phyloP scores from a whole-genome alignment of 2,113 vertebrate genomes.

The Pygoscelis adeliae region DNA sequence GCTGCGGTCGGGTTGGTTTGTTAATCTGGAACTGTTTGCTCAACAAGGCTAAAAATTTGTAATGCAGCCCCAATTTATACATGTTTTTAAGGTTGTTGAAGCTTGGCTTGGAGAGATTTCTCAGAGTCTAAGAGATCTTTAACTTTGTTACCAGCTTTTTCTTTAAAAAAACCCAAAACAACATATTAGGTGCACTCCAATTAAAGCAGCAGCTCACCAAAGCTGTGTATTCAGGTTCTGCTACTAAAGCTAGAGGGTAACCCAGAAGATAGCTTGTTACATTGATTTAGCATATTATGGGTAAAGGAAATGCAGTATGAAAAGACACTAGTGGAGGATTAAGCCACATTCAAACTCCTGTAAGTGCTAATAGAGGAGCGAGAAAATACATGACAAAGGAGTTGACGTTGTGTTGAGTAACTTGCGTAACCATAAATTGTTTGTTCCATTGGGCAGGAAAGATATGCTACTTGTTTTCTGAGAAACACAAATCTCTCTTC shows the following conservation, averaged over 20 bases:
- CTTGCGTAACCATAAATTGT: background rate
- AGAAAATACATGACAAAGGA: background rate
- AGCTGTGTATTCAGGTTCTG: background rate
- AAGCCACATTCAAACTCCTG: background rate
- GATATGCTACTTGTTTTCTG: background rate
- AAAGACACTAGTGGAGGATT: background rate
- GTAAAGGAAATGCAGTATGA: background rate
- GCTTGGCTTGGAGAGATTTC: background rate
- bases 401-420: background rate
- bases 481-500: background rate
- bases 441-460: background rate
- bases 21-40: background rate
- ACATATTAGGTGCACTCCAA: rapidly evolving
- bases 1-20: rapidly evolving
- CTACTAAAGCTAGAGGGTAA: background rate
- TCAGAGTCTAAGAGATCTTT: background rate
- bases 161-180: background rate
- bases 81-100: background rate
- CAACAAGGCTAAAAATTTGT: background rate
- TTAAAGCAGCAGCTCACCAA: background rate
- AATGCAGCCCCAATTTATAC: background rate
- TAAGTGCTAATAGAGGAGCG: background rate
- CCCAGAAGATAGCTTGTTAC: background rate
- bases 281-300: background rate
- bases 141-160: background rate